A percentile compares a stretch with the other conserved stretches of the same genome.
phyloP scores from a whole-genome alignment of 1,140 invertebrate species.

The Rhagoletis pomonella region DNA sequence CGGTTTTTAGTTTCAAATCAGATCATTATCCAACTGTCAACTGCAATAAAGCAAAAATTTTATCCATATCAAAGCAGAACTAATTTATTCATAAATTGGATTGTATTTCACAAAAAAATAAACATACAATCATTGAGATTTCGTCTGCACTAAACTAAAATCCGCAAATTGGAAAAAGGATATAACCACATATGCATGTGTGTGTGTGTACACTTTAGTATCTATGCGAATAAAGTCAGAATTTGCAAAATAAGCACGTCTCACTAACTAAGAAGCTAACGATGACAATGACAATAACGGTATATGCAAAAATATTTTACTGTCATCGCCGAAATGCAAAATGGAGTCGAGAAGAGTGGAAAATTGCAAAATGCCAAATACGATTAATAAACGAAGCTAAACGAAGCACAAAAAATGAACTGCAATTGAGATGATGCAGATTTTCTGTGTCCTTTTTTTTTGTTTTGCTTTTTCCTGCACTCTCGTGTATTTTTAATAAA shows the following conservation, averaged over 20 bases:
- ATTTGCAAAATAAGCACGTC: constrained; percentile 10
- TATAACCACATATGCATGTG: not conserved
- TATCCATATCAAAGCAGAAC: not conserved
- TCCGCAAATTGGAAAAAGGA: constrained; percentile 44
- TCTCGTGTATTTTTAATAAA: constrained; percentile 6
- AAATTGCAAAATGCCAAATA: constrained; percentile 51
- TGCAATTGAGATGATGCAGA: constrained; percentile 1
- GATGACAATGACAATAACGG: constrained; percentile 46
- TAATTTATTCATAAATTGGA: constrained; percentile 33
- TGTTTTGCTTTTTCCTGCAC: not conserved
- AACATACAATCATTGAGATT: no score
- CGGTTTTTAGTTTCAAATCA: no score
- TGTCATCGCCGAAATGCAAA: not conserved
- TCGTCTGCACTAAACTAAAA: not conserved
- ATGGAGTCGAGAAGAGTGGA: not conserved
- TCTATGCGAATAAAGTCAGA: not conserved
- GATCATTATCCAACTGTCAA: not conserved
- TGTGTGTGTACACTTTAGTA: not conserved
- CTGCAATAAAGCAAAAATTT: not conserved
- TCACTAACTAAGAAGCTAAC: constrained; percentile 30
- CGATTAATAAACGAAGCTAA: constrained; percentile 5
- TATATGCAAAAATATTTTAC: constrained; percentile 43
- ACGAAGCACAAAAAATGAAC: not conserved
- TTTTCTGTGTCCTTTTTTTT: constrained; percentile 7
- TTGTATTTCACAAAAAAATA: not conserved